Percentiles rank a stretch among this genome's conserved stretches.
These are phyloP conservation scores for Lemur catta DNA, from an alignment of 2,797 vertebrate genomes.

Conservation along the genomic window DNA sequence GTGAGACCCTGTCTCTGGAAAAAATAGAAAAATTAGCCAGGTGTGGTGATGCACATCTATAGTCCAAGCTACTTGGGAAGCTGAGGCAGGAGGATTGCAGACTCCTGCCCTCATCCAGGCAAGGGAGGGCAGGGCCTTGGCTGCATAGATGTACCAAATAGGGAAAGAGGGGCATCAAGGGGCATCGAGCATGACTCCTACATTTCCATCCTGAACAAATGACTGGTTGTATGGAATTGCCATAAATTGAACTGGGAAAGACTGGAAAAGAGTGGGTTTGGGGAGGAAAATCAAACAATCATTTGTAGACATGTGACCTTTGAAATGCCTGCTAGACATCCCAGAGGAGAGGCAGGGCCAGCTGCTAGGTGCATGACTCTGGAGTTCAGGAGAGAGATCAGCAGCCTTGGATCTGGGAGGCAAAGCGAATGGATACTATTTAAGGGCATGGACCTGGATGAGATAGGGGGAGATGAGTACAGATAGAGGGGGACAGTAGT, in stretches of 20 bases:
- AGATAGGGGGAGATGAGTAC: background rate
- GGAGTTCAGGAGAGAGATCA: background rate
- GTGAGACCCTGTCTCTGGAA: background rate
- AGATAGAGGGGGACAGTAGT: background rate
- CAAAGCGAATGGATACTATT: background rate
- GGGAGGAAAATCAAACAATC: background rate
- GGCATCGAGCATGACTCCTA: background rate
- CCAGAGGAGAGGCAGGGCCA: background rate
- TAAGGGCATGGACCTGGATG: background rate
- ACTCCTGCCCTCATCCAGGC: background rate
- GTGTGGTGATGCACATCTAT: too few species aligned
- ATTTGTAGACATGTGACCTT: background rate
- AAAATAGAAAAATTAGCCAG: background rate
- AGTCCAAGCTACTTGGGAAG: background rate
- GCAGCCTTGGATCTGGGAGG: background rate
- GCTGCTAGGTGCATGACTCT: background rate
- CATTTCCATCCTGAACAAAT: background rate
- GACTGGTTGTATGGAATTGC: background rate
- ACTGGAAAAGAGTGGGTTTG: background rate
- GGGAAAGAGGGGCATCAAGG: background rate
- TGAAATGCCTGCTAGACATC: background rate
- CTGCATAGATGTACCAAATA: background rate
- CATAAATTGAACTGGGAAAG: background rate
- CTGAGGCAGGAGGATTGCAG: background rate
- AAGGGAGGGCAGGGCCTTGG: background rate